Base-by-base conservation (phyloP, 2,888 invertebrate genomes). In the Tortricodes alternella region DNA sequence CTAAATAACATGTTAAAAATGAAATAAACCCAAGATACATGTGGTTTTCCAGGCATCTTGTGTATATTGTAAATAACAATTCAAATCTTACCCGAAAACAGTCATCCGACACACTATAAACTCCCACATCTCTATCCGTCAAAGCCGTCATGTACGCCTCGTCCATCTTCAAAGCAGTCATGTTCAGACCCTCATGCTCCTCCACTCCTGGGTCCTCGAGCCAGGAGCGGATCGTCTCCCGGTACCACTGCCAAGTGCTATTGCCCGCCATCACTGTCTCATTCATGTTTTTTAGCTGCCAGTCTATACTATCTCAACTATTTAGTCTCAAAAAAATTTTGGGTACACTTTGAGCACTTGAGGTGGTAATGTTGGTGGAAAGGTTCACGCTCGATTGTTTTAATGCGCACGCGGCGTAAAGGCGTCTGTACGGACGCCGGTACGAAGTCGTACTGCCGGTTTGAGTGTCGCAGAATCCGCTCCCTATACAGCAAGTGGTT, bases 41-140 rank as follows among this genome's bases (percentile, higher is more conserved):
- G n/a, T n/a, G n/a, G n/a, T n/a, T n/a, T n/a, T n/a, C n/a, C n/a
- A n/a, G n/a, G n/a, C n/a, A n/a, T n/a, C n/a, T n/a, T n/a, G n/a
- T n/a, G n/a, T n/a, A n/a, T n/a, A n/a, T n/a, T n/a, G n/a, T n/a
- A n/a, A n/a, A n/a, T n/a, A n/a, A n/a, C n/a, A n/a, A n/a, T n/a
- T n/a, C n/a, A 27, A 50, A 35, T 21, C 92, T 91, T 80, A 95
- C 96, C 80, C 92, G 88, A 71, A 93, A 91, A 71, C 96, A 96
- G 68, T 95, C 94, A 52, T 93, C 92, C 13, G 94, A 94, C 0
- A 95, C 92, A 16, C 92, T 87, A 71, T 95, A 95, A 3, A 95
- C 82, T 71, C 92, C 93, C 8, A 91, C 83, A 56, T 77, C 74
- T 4, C 70, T 72, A 15, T 83, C 83, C 8, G 86, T 76, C 49